phyloP scores from a whole-genome alignment of 2,113 vertebrate genomes.

The Siniperca chuatsi region DNA sequence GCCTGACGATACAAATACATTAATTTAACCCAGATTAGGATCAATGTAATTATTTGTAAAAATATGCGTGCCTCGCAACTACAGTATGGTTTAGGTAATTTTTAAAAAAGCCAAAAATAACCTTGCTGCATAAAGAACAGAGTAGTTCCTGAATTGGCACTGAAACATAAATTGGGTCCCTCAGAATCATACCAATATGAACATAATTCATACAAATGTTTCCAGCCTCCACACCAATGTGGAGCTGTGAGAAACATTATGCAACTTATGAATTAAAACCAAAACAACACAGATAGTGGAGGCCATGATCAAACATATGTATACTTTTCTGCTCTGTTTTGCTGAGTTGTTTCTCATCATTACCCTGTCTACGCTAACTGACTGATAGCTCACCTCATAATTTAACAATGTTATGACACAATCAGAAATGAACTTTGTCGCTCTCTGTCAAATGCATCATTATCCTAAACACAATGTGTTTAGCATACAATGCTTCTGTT shows the following conservation, averaged over 20 bases:
- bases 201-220: not conserved
- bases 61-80: not conserved
- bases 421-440: slow-evolving; percentile 51
- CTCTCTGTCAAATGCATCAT: slow-evolving; percentile 64
- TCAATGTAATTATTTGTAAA: not conserved
- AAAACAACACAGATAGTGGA: not conserved
- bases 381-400: slow-evolving; percentile 31
- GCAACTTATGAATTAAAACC: not conserved
- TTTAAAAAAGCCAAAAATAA: not conserved
- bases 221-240: not conserved
- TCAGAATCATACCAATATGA: not conserved
- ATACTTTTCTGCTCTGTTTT: slow-evolving; percentile 10
- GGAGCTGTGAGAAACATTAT: not conserved
- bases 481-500: slow-evolving; percentile 52
- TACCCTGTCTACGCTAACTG: not conserved
- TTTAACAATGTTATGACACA: slow-evolving; percentile 24
- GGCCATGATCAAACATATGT: slow-evolving; percentile 20
- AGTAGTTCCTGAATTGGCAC: not conserved
- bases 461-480: slow-evolving; percentile 59
- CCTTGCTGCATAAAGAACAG: not conserved
- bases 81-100: not conserved
- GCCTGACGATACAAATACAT: not conserved
- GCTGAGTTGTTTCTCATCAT: slow-evolving; percentile 28
- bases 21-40: not conserved
- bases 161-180: not conserved